Evolutionary conservation across 2,113 vertebrate species (phyloP).

Genomic region (Corapipo altera): DNA sequence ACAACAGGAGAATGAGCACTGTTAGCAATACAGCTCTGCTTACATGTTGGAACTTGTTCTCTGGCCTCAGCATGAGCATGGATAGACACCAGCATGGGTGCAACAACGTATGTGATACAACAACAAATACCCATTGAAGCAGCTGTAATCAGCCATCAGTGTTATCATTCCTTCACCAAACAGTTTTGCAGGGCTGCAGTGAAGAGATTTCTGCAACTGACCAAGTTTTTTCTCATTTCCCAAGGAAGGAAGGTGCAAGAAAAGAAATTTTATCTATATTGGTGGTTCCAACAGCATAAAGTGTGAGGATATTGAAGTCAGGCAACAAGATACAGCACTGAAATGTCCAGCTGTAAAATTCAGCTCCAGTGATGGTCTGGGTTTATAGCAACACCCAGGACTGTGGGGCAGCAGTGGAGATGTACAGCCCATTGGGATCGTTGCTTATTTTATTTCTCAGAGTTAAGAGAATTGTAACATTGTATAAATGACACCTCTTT

Average conservation of each 20-base stretch:
- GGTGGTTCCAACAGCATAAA: neutral
- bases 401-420: neutral
- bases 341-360: neutral
- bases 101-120: neutral
- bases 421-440: neutral
- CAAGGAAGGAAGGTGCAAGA: neutral
- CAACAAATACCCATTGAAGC: neutral
- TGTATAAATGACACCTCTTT: conserved; percentile 14
- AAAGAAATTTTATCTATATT: neutral
- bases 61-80: neutral
- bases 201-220: neutral
- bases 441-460: conserved; percentile 20
- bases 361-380: neutral
- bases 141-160: neutral
- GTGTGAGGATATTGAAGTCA: neutral
- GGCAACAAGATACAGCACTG: neutral
- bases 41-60: neutral
- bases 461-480: neutral
- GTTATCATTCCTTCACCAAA: neutral
- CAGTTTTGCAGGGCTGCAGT: neutral
- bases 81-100: neutral
- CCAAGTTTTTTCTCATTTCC: neutral
- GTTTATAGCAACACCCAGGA: neutral
- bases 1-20: neutral
- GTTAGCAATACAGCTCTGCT: neutral